These are phyloP conservation scores for Silurus lanzhouensis DNA, from an alignment of 2,797 vertebrate genomes.

Conservation along the genomic window DNA sequence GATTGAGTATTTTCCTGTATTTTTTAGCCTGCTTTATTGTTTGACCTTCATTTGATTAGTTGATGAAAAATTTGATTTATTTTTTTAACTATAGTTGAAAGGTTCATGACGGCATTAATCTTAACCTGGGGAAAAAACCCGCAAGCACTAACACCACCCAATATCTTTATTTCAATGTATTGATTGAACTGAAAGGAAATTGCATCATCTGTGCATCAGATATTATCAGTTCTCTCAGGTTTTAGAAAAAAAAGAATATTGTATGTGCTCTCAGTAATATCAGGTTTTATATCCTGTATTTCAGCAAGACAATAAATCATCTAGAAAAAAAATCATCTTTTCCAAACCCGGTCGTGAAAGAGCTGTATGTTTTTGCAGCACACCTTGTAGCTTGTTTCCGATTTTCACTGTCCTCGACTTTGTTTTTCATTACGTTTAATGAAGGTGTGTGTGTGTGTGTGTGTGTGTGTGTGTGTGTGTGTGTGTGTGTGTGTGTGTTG, in stretches of 20 bases:
- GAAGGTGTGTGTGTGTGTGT: conserved; percentile 1
- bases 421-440: conserved; percentile 31
- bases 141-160: background rate
- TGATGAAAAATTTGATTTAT: too few relatives aligned
- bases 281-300: background rate
- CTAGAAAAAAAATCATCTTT: background rate
- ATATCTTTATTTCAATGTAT: background rate
- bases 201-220: background rate
- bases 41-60: background rate
- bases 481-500: background rate
- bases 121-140: background rate
- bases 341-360: background rate
- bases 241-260: background rate
- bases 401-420: background rate
- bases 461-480: conserved; percentile 15
- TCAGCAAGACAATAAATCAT: background rate
- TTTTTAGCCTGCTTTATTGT: background rate
- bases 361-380: background rate
- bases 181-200: background rate
- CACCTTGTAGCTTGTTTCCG: background rate
- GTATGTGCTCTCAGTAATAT: background rate
- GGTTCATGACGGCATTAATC: background rate
- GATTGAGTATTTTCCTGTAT: background rate
- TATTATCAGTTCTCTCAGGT: background rate
- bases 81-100: background rate